These are phyloP conservation scores for Chalcis sispes DNA, from an alignment of 2,888 invertebrate genomes.

Conservation along the genomic window DNA sequence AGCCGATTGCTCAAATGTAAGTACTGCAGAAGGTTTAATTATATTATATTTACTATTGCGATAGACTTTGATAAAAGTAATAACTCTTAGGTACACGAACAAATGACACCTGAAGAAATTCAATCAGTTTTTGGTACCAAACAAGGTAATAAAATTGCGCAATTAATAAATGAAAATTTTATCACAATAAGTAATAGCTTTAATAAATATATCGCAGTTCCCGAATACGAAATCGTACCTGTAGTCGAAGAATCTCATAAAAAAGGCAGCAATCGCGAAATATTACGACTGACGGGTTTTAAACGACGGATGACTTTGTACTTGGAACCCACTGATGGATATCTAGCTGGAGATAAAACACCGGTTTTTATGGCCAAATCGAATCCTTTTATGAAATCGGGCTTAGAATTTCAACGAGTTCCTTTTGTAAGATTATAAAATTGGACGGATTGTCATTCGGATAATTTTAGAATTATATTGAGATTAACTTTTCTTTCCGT, in stretches of 20 bases:
- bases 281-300: slow-evolving; percentile 30
- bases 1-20: too few relatives aligned
- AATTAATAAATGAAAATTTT: neutral
- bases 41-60: too few relatives aligned
- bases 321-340: slow-evolving; percentile 40
- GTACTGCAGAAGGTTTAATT: too few relatives aligned
- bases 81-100: slow-evolving; percentile 37
- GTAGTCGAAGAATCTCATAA: slow-evolving; percentile 1
- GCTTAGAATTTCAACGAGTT: slow-evolving; percentile 5
- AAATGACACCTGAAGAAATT: slow-evolving; percentile 26
- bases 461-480: neutral
- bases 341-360: slow-evolving; percentile 35
- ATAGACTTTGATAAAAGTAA: too few relatives aligned
- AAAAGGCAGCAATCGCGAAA: neutral
- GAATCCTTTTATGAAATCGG: neutral
- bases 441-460: neutral
- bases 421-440: slow-evolving; percentile 12
- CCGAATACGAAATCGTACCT: slow-evolving; percentile 33
- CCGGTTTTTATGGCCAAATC: slow-evolving; percentile 30
- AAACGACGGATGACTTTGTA: slow-evolving; percentile 28
- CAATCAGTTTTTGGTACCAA: slow-evolving; percentile 20
- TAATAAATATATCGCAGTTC: too few relatives aligned
- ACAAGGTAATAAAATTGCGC: neutral
- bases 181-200: too few relatives aligned
- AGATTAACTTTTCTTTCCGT: neutral